Evolutionary conservation across 2,888 invertebrate species (phyloP), one percentile per base, ranked within the genome.

Genomic region (Elaeidobius kamerunicus): DNA sequence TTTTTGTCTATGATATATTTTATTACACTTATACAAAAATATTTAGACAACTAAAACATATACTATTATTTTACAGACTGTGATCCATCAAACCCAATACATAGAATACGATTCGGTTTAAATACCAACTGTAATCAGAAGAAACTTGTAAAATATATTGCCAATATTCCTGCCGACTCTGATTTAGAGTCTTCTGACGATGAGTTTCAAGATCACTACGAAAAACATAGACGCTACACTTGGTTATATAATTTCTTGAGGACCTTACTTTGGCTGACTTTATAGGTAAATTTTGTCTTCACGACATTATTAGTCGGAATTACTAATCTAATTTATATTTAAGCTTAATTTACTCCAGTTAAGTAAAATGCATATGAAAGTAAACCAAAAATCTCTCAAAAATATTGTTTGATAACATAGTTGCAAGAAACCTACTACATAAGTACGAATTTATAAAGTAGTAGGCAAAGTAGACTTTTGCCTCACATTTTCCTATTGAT

Each of bases 261-360:
- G 44, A 79, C 82, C 69, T 64, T 84, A 16, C 80, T 81, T 63
- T 83, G 83, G 83, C 73, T 81, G 56, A 83, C 83, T 16, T 70
- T 82, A 57, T 83, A 79, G 30, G 30, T 30, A 30, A 30, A 30
- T 30, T 30, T 30, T 30, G 11, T n/a, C 12, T 30, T 30, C 12
- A 30, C 11, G 12, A 12, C 11, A 4, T 9, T 30, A 30, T 30
- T 30, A 11, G 4, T 30, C 12, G 30, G 30, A n/a, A 11, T 30
- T 11, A 12, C 9, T 7, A 6, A 30, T 30, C 12, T 30, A 30
- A 30, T n/a, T 30, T 6, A 30, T 12, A 30, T 30, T 30, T 30
- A 3, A 11, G 11, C 30, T 30, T 9, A 30, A 30, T 30, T 30
- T 23, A 3, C 30, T 36, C 18, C 12, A 18, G 18, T 23, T n/a